Conservation (phyloP, 2,888 invertebrate species). For the Tyria jacobaeae region DNA sequence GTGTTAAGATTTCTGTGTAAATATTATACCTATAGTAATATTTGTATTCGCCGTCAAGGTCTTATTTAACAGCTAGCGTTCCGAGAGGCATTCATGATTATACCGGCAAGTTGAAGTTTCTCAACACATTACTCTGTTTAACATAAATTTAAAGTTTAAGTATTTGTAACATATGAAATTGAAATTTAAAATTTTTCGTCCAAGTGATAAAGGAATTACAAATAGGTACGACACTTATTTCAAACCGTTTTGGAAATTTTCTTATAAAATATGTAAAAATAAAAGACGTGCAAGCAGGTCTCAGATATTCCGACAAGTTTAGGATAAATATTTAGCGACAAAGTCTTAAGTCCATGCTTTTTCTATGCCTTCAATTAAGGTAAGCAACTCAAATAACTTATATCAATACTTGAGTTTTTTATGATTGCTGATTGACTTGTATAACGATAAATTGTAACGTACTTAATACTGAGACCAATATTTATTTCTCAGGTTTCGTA, state of each 20-base stretch:
- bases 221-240: no score
- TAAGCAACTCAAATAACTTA: neutral
- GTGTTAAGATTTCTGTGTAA: no score
- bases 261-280: no score
- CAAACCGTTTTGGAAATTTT: no score
- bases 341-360: neutral
- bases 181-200: neutral
- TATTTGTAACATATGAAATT: neutral
- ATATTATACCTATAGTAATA: no score
- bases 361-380: neutral
- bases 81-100: slow-evolving; percentile 67
- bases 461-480: neutral
- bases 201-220: neutral
- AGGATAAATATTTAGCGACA: neutral
- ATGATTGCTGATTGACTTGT: neutral
- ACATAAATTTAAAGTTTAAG: slow-evolving; percentile 3
- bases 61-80: slow-evolving; percentile 59
- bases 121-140: slow-evolving; percentile 29
- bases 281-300: no score
- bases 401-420: neutral
- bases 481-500: slow-evolving; percentile 4
- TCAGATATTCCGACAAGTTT: neutral
- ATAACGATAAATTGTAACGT: neutral
- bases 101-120: slow-evolving; percentile 61
- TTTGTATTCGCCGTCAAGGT: slow-evolving; percentile 58